Evolutionary conservation across 1,140 invertebrate species (phyloP).

Genomic region (Drosophila busckii): DNA sequence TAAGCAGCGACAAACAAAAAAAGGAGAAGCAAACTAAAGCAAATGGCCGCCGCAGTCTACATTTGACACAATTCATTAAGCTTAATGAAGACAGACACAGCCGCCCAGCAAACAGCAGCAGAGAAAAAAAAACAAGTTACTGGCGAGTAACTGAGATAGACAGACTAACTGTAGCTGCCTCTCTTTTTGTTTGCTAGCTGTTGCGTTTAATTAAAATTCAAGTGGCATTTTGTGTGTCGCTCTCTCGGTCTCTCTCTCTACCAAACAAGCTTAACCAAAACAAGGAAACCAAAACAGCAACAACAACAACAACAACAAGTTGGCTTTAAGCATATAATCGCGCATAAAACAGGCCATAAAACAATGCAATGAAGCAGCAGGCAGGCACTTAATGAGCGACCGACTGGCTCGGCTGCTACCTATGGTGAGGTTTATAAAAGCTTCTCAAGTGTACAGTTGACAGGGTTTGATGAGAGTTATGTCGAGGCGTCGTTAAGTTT

Average conservation of each 20-base stretch:
- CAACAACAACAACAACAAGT: constrained; percentile 36
- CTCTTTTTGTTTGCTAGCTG: constrained; percentile 43
- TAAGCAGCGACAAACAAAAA: constrained; percentile 4
- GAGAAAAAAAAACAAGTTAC: constrained; percentile 35
- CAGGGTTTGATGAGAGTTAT: background rate
- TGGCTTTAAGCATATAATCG: constrained; percentile 74
- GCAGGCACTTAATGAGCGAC: constrained; percentile 38
- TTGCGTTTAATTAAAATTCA: constrained; percentile 77
- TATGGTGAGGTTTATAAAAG: constrained; percentile 27
- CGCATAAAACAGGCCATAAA: constrained; percentile 74
- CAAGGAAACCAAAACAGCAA: no score
- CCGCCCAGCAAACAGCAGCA: constrained; percentile 2
- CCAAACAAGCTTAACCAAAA: no score
- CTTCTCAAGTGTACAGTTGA: background rate
- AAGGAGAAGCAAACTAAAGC: constrained; percentile 8
- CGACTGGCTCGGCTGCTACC: no score
- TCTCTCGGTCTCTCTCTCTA: constrained; percentile 3
- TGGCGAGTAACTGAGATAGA: constrained; percentile 1
- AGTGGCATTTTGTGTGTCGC: constrained; percentile 72
- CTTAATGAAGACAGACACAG: constrained; percentile 62
- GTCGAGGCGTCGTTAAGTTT: constrained; percentile 28
- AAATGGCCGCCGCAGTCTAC: constrained; percentile 60
- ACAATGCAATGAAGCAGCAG: constrained; percentile 40
- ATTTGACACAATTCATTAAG: constrained; percentile 75
- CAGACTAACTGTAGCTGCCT: constrained; percentile 3